Evolutionary conservation across 2,113 vertebrate genomes (phyloP).

Genomic region (Crotalus horridus): DNA sequence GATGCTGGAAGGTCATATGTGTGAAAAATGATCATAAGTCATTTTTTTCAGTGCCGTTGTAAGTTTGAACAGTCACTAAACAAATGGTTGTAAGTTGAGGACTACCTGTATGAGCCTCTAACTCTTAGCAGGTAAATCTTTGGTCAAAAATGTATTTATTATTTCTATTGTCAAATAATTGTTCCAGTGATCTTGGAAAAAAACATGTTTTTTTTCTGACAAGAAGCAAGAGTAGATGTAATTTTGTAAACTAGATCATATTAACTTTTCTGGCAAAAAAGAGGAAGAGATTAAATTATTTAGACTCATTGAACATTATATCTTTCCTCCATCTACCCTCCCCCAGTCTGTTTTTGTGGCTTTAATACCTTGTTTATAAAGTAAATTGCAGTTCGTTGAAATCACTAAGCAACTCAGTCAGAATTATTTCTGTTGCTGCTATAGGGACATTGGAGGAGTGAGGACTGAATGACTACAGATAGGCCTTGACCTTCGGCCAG

Average conservation of each 20-base stretch:
- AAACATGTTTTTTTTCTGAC: constrained; percentile 4
- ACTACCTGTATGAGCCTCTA: background rate
- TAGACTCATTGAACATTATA: background rate
- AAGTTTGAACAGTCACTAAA: too few species aligned
- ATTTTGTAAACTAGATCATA: background rate
- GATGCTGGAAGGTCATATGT: too few species aligned
- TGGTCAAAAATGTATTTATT: background rate
- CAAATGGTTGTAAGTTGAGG: too few species aligned
- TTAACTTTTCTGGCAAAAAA: background rate
- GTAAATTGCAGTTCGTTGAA: background rate
- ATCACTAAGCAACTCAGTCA: background rate
- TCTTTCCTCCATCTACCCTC: background rate
- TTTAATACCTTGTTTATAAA: background rate
- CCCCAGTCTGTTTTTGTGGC: background rate
- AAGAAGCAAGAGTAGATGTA: background rate
- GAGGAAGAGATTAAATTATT: background rate
- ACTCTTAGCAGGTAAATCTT: background rate
- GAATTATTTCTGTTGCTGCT: background rate
- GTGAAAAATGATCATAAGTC: too few species aligned
- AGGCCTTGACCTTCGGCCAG: too few species aligned
- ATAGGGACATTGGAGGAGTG: background rate
- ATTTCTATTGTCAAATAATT: background rate
- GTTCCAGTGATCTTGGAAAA: constrained; percentile 16
- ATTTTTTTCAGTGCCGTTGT: too few species aligned
- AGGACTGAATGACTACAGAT: background rate